Percentiles rank a stretch among this genome's conserved stretches.
These are phyloP conservation scores for Aspidapion aeneum DNA, from an alignment of 2,888 invertebrate species.

Conservation along the genomic window DNA sequence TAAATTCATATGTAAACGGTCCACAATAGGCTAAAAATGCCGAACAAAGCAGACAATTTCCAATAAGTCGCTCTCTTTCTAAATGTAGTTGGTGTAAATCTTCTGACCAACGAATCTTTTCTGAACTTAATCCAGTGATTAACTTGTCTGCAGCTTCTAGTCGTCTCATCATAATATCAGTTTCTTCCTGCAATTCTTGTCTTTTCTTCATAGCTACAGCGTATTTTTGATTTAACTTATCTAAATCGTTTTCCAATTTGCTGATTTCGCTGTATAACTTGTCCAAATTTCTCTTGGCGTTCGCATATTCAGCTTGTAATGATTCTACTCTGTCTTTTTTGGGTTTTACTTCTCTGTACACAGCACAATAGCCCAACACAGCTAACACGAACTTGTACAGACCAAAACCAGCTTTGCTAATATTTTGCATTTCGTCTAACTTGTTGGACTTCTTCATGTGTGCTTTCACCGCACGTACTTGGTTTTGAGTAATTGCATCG, in stretches of 20 bases:
- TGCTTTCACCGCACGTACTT: conserved; percentile 65
- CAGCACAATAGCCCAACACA: conserved; percentile 85
- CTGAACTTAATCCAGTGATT: conserved; percentile 81
- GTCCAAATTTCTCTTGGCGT: conserved; percentile 59
- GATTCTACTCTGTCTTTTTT: conserved; percentile 80
- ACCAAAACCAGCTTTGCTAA: conserved; percentile 85
- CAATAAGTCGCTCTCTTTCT: conserved; percentile 71
- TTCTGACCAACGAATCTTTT: conserved; percentile 75
- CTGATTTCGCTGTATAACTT: conserved; percentile 73
- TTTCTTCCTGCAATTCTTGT: conserved; percentile 73
- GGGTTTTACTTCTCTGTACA: conserved; percentile 80
- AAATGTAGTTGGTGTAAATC: conserved; percentile 70
- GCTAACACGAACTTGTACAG: conserved; percentile 82
- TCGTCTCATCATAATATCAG: conserved; percentile 75
- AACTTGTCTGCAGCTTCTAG: conserved; percentile 84
- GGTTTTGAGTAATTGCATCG: conserved; percentile 67
- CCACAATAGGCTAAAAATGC: conserved; percentile 85
- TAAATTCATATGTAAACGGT: conserved; percentile 85
- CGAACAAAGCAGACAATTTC: conserved; percentile 78
- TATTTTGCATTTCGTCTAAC: conserved; percentile 77
- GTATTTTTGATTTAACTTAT: conserved; percentile 69
- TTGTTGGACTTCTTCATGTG: conserved; percentile 71
- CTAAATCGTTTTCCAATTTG: conserved; percentile 66
- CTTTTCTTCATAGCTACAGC: conserved; percentile 66
- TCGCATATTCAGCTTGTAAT: conserved; percentile 68